phyloP scores from a whole-genome alignment of 2,797 vertebrate genomes.

The Eurystomus glaucurus region DNA sequence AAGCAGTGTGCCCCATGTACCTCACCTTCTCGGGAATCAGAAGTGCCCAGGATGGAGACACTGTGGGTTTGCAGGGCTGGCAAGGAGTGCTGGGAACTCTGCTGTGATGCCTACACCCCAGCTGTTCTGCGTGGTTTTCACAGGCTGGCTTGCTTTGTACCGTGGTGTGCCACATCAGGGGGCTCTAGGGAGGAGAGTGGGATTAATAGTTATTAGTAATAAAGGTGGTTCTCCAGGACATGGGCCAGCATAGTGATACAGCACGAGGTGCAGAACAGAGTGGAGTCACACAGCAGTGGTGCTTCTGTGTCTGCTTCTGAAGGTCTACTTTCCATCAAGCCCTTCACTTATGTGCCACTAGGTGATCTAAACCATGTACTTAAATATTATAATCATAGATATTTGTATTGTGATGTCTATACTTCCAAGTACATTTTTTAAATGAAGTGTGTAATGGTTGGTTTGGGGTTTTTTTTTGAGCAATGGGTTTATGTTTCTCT shows the following conservation, averaged over 20 bases:
- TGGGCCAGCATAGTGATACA: not conserved
- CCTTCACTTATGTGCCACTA: not conserved
- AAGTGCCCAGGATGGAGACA: not conserved
- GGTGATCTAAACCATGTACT: not conserved
- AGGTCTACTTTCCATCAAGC: not conserved
- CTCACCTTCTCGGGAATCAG: not conserved
- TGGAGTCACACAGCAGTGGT: not conserved
- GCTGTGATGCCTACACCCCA: fast-evolving
- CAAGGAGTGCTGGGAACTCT: not conserved
- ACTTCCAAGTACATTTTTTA: not conserved
- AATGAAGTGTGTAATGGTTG: not conserved
- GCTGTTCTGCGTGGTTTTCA: fast-evolving
- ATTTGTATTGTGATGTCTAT: not conserved
- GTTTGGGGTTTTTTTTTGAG: not conserved
- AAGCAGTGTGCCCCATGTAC: fast-evolving
- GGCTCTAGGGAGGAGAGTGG: not conserved
- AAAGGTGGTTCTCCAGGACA: not conserved
- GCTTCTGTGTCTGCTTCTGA: not conserved
- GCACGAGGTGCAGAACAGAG: not conserved
- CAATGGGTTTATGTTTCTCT: not conserved
- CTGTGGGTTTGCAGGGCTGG: not conserved
- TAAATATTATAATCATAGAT: not conserved
- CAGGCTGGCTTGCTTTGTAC: not conserved
- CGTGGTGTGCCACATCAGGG: fast-evolving
- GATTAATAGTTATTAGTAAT: not conserved